A percentile compares a stretch with the other conserved stretches of the same genome.
phyloP scores from a whole-genome alignment of 2,888 invertebrate genomes.

The Apodemia mormo region DNA sequence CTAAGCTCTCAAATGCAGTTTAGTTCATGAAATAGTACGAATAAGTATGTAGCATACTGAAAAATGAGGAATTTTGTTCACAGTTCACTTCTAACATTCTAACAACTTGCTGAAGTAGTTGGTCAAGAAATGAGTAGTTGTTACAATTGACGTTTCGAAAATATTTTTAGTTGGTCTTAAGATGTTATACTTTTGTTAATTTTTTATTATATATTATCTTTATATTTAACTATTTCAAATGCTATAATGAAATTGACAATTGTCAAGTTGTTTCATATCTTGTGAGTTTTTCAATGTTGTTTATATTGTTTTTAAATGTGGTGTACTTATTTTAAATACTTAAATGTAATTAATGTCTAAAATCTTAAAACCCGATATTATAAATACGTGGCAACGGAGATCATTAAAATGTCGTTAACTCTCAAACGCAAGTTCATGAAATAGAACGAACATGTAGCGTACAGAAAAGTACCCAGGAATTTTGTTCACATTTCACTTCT shows the following conservation, averaged over 20 bases:
- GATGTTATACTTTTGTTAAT: too few species aligned
- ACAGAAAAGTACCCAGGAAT: constrained; percentile 1
- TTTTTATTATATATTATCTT: too few species aligned
- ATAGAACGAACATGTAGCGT: constrained; percentile 1
- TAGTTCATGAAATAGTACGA: constrained; percentile 8
- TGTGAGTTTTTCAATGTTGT: too few species aligned
- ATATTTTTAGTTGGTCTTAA: constrained; percentile 19
- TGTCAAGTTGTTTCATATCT: too few species aligned
- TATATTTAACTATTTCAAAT: too few species aligned
- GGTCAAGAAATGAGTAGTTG: constrained; percentile 20
- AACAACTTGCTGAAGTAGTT: constrained; percentile 18
- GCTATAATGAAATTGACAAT: too few species aligned
- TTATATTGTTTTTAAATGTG: too few species aligned
- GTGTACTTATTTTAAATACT: too few species aligned
- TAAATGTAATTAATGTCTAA: too few species aligned
- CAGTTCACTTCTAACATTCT: constrained; percentile 13
- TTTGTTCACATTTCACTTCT: constrained; percentile 6
- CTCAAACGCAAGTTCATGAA: constrained; percentile 16
- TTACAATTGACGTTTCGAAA: constrained; percentile 19
- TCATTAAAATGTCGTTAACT: constrained; percentile 6
- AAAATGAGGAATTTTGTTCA: constrained; percentile 6
- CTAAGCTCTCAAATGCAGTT: not conserved
- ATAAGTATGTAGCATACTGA: not conserved
- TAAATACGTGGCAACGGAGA: constrained; percentile 4
- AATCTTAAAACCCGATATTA: not conserved